Evolutionary conservation across 2,888 invertebrate genomes (phyloP).

Genomic region (Acrocyrtus sp.): DNA sequence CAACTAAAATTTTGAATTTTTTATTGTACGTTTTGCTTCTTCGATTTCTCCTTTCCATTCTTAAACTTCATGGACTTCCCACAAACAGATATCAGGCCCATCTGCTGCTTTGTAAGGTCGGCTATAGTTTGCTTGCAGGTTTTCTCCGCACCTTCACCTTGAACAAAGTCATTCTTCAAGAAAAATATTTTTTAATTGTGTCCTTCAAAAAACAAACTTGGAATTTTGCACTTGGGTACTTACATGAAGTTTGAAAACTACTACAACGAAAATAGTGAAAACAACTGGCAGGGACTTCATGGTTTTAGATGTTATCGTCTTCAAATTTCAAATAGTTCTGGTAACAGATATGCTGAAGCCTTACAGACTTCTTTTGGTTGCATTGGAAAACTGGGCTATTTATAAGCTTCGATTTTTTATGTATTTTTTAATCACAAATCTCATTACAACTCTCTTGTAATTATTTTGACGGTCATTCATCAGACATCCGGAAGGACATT

Average conservation of each 20-base stretch:
- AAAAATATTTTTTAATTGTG: not conserved
- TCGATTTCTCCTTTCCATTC: conserved; percentile 18
- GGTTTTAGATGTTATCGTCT: no score
- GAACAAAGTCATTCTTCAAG: not conserved
- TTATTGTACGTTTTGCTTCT: conserved; percentile 12
- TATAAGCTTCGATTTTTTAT: no score
- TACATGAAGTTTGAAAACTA: not conserved
- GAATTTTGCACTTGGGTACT: not conserved
- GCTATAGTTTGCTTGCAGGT: not conserved
- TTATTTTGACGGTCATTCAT: no score
- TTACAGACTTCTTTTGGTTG: no score
- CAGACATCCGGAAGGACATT: no score
- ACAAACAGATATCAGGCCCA: not conserved
- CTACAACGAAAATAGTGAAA: not conserved
- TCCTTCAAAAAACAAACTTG: not conserved
- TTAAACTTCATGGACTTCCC: conserved; percentile 6
- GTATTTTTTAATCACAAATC: no score
- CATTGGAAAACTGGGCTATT: no score
- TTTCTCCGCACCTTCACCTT: not conserved
- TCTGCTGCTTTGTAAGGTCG: not conserved
- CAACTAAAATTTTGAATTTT: no score
- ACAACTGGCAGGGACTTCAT: not conserved
- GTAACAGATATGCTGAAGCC: no score
- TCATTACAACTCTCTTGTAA: no score
- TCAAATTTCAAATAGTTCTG: no score